phyloP scores from a whole-genome alignment of 2,888 invertebrate genomes.

The Cerceris ruficornis region DNA sequence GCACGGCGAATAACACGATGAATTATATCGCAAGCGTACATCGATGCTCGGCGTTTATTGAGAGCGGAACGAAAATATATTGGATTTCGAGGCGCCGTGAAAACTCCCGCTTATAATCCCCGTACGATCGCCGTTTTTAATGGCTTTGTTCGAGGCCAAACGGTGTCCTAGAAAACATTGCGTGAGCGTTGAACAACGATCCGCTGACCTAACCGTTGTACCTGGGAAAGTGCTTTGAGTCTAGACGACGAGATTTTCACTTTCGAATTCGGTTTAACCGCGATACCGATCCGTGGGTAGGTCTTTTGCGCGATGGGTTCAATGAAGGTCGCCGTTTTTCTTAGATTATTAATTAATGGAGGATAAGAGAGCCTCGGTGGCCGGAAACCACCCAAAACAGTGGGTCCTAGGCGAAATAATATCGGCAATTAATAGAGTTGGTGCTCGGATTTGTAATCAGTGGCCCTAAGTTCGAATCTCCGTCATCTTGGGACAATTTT shows the following conservation, averaged over 20 bases:
- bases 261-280: conserved; percentile 30
- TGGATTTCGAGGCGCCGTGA: conserved; percentile 1
- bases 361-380: too few relatives aligned
- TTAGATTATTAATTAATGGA: too few relatives aligned
- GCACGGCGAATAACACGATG: too few relatives aligned
- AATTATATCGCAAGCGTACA: neutral
- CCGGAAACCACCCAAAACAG: too few relatives aligned
- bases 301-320: too few relatives aligned
- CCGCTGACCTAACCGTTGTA: conserved; percentile 11
- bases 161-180: conserved; percentile 46
- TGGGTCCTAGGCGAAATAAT: too few relatives aligned
- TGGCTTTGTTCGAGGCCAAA: conserved; percentile 36
- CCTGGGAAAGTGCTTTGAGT: conserved; percentile 45
- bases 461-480: too few relatives aligned
- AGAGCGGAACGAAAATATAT: conserved; percentile 9
- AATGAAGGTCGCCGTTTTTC: too few relatives aligned
- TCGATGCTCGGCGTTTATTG: conserved; percentile 5
- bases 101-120: conserved; percentile 19
- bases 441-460: too few relatives aligned
- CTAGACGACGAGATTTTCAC: conserved; percentile 44
- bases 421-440: too few relatives aligned
- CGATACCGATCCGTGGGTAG: neutral
- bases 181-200: conserved; percentile 15
- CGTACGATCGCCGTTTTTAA: conserved; percentile 30
- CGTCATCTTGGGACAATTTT: too few relatives aligned